Evolutionary conservation across 2,113 vertebrate genomes (phyloP), one percentile per base, ranked within the genome.

Genomic region (Poeciliopsis prolifica): DNA sequence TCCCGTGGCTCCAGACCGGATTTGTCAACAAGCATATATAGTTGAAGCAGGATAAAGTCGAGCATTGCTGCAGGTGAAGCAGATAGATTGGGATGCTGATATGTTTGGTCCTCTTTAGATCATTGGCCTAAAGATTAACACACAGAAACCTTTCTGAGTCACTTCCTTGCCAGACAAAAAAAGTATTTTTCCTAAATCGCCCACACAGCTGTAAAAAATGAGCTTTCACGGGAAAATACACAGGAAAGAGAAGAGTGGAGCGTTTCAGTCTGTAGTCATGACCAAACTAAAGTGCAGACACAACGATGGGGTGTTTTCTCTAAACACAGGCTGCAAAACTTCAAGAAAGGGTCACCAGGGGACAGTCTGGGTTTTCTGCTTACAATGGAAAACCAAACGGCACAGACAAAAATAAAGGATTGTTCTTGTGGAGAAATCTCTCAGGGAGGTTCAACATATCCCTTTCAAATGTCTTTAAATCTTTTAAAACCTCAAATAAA

Each of bases 81-180:
- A 44, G 44, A 15, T 87, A 72, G 85, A 92, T 91, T 90, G 86
- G 84, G 77, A 78, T 31, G 15, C 40, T 62, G 83, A 89, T 88
- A 77, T 65, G 67, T 84, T 86, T 88, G 85, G 92, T 91, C 87
- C 81, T 74, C 65, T 40, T 67, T 72, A 31, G 63, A 78, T 78
- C 60, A 5, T 15, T 1, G 51, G 60, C 72, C 78, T 63, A 72
- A 26, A 74, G 75, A 84, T 86, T 82, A 73, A 83, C 74, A 65
- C 68, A 70, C 70, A 67, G 24, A 63, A 35, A 7, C 68, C 44
- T 28, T 70, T 74, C n/a, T 61, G 30, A 33, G 68, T 1, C 22
- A 42, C 24, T 44, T 61, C 40, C n/a, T 64, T 19, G 0, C 68
- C 51, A 85, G 72, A 78, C 80, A 81, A 86, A 89, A 28, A 29